These are phyloP conservation scores for Himalopsyche kuldschensis DNA, from an alignment of 2,888 invertebrate species.

Conservation along the genomic window DNA sequence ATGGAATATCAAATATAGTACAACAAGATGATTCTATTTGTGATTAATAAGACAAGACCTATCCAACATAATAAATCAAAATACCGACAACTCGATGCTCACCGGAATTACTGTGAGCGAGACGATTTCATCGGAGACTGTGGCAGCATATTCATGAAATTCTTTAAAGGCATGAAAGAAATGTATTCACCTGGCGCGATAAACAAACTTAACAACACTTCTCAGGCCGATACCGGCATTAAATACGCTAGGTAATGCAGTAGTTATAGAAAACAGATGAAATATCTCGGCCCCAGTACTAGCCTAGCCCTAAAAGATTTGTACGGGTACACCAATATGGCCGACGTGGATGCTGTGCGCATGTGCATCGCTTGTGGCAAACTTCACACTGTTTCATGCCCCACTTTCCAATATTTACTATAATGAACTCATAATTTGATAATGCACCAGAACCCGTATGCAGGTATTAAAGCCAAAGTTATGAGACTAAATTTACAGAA, in stretches of 20 bases:
- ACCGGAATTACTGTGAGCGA: background rate
- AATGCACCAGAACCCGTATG: constrained; percentile 6
- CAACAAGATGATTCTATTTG: background rate
- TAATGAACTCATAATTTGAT: constrained; percentile 4
- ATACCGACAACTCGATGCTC: background rate
- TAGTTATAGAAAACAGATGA: background rate
- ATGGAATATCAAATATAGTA: background rate
- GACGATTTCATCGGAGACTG: background rate
- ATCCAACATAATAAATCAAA: background rate
- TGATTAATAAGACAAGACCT: background rate
- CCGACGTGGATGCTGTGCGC: constrained; percentile 15
- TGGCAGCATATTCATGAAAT: background rate
- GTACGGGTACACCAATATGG: constrained; percentile 31
- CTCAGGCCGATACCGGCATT: background rate
- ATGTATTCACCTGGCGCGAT: background rate
- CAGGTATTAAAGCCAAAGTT: background rate
- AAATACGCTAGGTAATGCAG: background rate
- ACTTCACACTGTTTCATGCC: constrained; percentile 31
- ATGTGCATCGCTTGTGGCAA: constrained; percentile 22
- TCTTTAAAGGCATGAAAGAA: background rate
- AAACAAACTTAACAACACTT: background rate
- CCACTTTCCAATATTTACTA: constrained; percentile 34
- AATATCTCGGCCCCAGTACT: constrained; percentile 2
- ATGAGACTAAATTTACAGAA: background rate
- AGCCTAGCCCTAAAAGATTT: constrained; percentile 21